Conservation (phyloP, 2,113 vertebrate genomes). For the Pollachius pollachius region DNA sequence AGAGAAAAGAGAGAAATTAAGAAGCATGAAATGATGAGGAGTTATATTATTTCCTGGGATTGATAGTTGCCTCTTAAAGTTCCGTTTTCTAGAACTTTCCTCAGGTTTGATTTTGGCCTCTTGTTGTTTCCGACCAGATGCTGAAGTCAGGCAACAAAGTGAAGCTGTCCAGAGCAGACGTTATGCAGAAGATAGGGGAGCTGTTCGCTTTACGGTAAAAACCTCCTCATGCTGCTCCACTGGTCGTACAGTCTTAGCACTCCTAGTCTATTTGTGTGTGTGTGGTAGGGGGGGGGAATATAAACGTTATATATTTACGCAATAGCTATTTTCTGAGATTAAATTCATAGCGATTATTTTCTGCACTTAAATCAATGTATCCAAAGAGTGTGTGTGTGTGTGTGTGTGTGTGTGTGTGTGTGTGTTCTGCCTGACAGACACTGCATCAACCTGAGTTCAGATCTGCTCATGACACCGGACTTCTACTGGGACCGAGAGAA, state of each 20-base stretch:
- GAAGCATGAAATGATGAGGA: slow-evolving; percentile 7
- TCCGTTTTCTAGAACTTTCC: not conserved
- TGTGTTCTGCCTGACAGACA: slow-evolving; percentile 73
- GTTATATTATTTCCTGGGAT: slow-evolving; percentile 16
- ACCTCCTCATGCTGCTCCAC: not conserved
- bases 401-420: too few species aligned
- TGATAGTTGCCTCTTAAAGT: not conserved
- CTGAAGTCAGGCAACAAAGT: slow-evolving; percentile 88
- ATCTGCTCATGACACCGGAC: slow-evolving; percentile 93
- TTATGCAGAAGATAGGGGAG: slow-evolving; percentile 98
- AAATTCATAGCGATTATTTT: too few species aligned
- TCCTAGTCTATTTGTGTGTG: too few species aligned
- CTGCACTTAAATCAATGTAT: too few species aligned
- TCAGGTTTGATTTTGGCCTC: slow-evolving; percentile 2
- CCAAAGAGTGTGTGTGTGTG: too few species aligned
- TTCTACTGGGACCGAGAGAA: slow-evolving; percentile 99
- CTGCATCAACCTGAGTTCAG: slow-evolving; percentile 94
- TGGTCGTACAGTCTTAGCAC: too few species aligned
- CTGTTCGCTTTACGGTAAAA: slow-evolving; percentile 89
- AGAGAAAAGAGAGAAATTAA: not conserved
- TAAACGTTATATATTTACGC: too few species aligned
- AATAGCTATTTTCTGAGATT: too few species aligned
- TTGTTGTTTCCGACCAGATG: slow-evolving; percentile 65
- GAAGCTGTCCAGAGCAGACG: slow-evolving; percentile 91
- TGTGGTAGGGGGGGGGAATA: too few species aligned